Base-by-base conservation (phyloP, 1,140 invertebrate species). In the Centruroides vittatus region DNA sequence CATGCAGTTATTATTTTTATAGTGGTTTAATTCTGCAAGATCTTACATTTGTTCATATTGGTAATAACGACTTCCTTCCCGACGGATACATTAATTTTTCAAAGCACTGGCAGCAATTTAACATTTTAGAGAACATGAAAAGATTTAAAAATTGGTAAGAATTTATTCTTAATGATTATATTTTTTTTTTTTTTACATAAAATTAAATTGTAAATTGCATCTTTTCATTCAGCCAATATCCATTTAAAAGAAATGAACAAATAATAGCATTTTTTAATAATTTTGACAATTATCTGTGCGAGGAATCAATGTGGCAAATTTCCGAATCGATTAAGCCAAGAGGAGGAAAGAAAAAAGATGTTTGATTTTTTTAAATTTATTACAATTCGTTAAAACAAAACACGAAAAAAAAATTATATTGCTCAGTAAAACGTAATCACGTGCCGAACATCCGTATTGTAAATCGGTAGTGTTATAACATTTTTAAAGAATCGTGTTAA, bases 1-100 rank as follows among this genome's bases (percentile, higher is more conserved):
- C 8, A 10, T 8, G 23, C 8, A 12, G 23, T 12, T 47, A 52
- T 34, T 48, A 13, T 70, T 81, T 79, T 69, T 75, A 61, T 79
- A 98, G 94, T 72, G 96, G 96, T 56, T 79, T 98, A 52, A 94
- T 98, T 59, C 80, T 99, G 50, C 95, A 99, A 84, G 96, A 99
- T 79, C 79, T 99, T 71, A 99, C 96, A 5, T 98, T 99, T 77
- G 92, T 99, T 51, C 91, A 98, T 76, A 93, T 97, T 72, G 96
- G 95, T 53, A 98, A 98, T 75, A 88, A 81, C 63, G 90, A 98
- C 73, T 80, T 85, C 59, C 76, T 97, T 67, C 80, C 83, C 6
- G 90, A 96, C 70, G 86, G 87, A 61, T 84, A 84, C 63, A 88
- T 96, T 41, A 99, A 98, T 75, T 98, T 98, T 76, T 89, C 89